Percentiles rank a stretch among this genome's conserved stretches.
Conservation (phyloP, 2,888 invertebrate species). For the Malthinus flaveolus region DNA sequence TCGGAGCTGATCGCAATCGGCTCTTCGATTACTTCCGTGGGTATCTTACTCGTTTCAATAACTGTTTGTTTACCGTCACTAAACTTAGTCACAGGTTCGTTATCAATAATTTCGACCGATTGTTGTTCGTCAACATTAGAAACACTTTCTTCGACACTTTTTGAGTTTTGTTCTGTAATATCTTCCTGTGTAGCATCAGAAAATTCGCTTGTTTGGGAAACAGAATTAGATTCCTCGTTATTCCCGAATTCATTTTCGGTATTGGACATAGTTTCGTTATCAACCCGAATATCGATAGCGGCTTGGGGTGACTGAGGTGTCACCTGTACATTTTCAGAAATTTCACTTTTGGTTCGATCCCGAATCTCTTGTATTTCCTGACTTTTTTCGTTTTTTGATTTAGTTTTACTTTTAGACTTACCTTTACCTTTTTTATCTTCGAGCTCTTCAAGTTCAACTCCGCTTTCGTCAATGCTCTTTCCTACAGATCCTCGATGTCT, state of each 20-base stretch:
- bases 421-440: conserved; percentile 51
- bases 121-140: conserved; percentile 12
- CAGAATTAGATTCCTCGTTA: conserved; percentile 15
- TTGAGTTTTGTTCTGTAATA: conserved; percentile 4
- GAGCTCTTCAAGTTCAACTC: conserved; percentile 40
- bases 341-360: conserved; percentile 47
- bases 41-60: not conserved
- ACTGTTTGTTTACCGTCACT: no score
- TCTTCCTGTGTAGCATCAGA: conserved; percentile 24
- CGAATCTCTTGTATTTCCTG: conserved; percentile 44
- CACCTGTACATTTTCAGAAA: conserved; percentile 54
- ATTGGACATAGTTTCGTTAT: conserved; percentile 35
- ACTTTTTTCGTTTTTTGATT: conserved; percentile 49
- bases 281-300: conserved; percentile 47
- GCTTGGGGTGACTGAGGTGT: conserved; percentile 50
- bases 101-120: conserved; percentile 5
- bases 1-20: no score
- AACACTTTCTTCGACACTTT: conserved; percentile 5
- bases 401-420: conserved; percentile 56
- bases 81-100: not conserved
- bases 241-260: conserved; percentile 15
- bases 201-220: conserved; percentile 17
- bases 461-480: conserved; percentile 25
- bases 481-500: conserved; percentile 46
- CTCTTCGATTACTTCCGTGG: not conserved